Percentiles rank a stretch among this genome's conserved stretches.
Conservation (phyloP, 2,888 invertebrate genomes). For the Euplexia lucipara region DNA sequence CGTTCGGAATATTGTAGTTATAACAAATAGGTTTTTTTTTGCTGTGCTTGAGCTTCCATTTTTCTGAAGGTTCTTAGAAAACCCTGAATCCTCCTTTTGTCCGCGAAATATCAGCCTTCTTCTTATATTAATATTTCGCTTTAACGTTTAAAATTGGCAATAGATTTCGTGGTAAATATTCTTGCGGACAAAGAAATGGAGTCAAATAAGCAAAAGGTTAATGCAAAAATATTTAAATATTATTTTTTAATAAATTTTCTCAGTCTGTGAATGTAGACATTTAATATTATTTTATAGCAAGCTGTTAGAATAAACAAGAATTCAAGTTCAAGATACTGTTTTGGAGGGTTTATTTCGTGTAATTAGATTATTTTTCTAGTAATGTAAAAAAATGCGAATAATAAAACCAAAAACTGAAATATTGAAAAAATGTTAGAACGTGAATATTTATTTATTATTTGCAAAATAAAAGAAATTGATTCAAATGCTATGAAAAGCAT, state of each 20-base stretch:
- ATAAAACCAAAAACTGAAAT: too few species aligned
- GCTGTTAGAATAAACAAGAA: too few species aligned
- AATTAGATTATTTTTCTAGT: too few species aligned
- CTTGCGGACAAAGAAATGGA: constrained; percentile 8
- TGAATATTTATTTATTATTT: too few species aligned
- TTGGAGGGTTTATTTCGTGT: too few species aligned
- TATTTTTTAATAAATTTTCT: not conserved
- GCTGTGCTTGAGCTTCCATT: not conserved
- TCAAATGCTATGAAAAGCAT: constrained; percentile 12
- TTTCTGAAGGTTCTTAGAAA: not conserved
- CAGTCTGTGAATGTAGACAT: not conserved
- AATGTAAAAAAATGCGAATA: too few species aligned
- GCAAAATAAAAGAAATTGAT: too few species aligned
- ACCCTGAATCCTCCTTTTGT: not conserved
- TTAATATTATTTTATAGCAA: not conserved
- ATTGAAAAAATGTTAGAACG: too few species aligned
- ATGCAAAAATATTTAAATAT: not conserved
- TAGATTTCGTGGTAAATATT: not conserved
- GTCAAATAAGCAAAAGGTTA: not conserved
- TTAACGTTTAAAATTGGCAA: not conserved
- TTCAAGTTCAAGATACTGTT: too few species aligned
- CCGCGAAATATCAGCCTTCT: not conserved
- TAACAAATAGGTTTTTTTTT: not conserved
- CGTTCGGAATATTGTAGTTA: constrained; percentile 21
- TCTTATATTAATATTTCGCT: not conserved